Base-by-base conservation (phyloP, 2,888 invertebrate species). In the Notodonta dromedarius region DNA sequence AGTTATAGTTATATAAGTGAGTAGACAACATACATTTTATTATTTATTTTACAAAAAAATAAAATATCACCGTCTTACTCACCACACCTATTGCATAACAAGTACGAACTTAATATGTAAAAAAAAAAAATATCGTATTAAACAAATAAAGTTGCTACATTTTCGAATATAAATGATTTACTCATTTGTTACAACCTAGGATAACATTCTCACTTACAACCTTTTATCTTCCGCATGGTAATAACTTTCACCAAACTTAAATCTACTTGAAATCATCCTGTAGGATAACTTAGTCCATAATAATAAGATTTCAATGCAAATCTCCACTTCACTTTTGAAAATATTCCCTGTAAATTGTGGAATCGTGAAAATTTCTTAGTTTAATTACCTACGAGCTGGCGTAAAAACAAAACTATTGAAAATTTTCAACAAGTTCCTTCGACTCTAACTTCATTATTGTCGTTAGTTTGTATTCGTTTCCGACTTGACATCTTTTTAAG, bases 1-100 rank as follows among this genome's bases (percentile, higher is more conserved):
- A 89, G 93, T 84, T 93, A 93, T 88, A 93, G 93, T 89, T 93
- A 93, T 91, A 93, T 93, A 93, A 93, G 93, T 93, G 79, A 93
- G 93, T 91, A 82, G 71, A 61, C 42, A 56, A 6, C n/a, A 46
- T 46, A 46, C 42, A 35, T 24, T 24, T 24, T 24, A 35, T 35
- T 35, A 35, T 35, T n/a, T 6, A 35, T 35, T 35, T 35, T 35
- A 3, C 35, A 3, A 3, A 35, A 24, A 24, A 24, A 24, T 24
- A 24, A 2, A 24, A 2, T 24, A 24, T 24, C 24, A 24, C 24
- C 24, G 24, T 24, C 24, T 24, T 24, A 24, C n/a, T n/a, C n/a
- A n/a, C n/a, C n/a, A n/a, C 24, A 24, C 24, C 2, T 24, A 24
- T 24, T 24, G 24, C 24, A 24, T 24, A 24, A 24, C 24, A 24